Base-by-base conservation (phyloP, 2,113 vertebrate species). In the Malaclemys terrapin region DNA sequence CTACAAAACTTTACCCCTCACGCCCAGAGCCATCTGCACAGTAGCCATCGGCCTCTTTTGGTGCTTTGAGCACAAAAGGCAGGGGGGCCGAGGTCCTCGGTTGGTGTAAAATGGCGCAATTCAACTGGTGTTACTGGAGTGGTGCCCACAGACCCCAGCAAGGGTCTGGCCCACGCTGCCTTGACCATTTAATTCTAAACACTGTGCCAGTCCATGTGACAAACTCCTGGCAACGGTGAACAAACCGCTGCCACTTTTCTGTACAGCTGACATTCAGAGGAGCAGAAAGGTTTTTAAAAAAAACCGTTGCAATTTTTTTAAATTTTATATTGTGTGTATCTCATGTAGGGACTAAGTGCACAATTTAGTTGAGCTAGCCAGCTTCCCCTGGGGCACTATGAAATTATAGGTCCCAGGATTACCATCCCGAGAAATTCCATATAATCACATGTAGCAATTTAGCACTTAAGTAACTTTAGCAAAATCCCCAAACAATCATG, bases 401-500 rank as follows among this genome's bases (percentile, higher is more conserved):
- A 96, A 96, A 97, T 90, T 16, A 85, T 38, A 94, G 56, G 84
- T 79, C 89, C 95, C 89, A 89, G 92, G 97, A 90, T 87, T 6
- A 49, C 91, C 90, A 95, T 94, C 89, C 93, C 49, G 94, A 97
- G 95, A 97, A 97, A 98, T 96, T 97, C 96, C 94, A 95, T 94
- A 92, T 97, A 97, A 98, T 98, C 97, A 95, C 94, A 95, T 69
- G 24, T 83, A 98, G 96, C 96, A 96, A 98, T 97, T 97, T 97
- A 98, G 97, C 98, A 98, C 98, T 98, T 98, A 98, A 92, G 97
- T 87, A 98, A 97, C 0, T 85, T 94, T 96, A 94, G 88, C n/a
- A 85, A 98, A 98, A 98, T 97, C 98, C 97, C 98, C 97, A 96
- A 96, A 98, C 97, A 97, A 96, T 96, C 96, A 95, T 95, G 98